These are phyloP conservation scores for Phylloscopus trochiloides DNA, from an alignment of 2,113 vertebrate species.

Conservation along the genomic window DNA sequence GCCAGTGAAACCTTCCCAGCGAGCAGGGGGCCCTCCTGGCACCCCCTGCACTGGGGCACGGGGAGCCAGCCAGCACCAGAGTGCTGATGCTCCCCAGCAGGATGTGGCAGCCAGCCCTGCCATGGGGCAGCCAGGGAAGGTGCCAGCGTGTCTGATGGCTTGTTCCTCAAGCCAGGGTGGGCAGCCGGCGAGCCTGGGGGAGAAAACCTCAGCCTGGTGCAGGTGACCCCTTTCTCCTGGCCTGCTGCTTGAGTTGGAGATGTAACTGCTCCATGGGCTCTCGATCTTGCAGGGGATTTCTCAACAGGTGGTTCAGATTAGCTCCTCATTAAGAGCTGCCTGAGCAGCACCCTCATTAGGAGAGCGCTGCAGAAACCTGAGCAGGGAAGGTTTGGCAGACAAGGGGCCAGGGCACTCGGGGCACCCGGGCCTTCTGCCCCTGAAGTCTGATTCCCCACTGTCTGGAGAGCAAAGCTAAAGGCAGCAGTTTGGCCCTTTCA, in stretches of 20 bases:
- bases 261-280: neutral
- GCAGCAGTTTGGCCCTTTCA: neutral
- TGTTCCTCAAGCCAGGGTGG: neutral
- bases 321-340: slow-evolving; percentile 55
- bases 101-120: neutral
- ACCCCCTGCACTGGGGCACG: accelerated
- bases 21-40: neutral
- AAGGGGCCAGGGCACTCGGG: neutral
- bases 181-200: neutral
- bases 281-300: slow-evolving; percentile 33
- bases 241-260: neutral
- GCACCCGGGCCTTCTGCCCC: neutral
- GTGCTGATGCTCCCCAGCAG: neutral
- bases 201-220: neutral
- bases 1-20: neutral
- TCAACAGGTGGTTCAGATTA: slow-evolving; percentile 67
- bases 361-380: neutral
- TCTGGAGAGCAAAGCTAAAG: neutral
- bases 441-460: neutral
- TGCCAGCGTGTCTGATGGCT: neutral
- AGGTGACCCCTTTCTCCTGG: neutral
- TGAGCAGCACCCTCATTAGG: slow-evolving; percentile 64
- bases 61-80: neutral
- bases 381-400: neutral
- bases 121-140: neutral